phyloP scores from a whole-genome alignment of 2,113 vertebrate genomes.

The Leucosticte australis region DNA sequence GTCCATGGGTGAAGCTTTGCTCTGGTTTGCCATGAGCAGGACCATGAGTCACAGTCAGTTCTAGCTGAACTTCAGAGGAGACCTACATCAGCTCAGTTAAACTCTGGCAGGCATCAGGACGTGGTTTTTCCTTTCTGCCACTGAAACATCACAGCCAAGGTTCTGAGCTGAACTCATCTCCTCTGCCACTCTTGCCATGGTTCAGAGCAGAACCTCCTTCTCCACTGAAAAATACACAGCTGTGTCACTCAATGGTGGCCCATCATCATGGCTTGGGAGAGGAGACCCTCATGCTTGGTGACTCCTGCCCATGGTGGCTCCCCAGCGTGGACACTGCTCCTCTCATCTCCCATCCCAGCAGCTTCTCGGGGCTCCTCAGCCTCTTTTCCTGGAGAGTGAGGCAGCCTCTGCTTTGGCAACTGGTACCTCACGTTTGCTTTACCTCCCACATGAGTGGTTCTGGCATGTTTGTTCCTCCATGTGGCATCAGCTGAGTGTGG shows the following conservation, averaged over 20 bases:
- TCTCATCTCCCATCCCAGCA: neutral
- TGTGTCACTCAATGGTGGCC: neutral
- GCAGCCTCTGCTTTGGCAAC: neutral
- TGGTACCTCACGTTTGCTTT: neutral
- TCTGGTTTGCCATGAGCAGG: neutral
- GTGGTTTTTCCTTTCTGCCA: neutral
- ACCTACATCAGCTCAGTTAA: neutral
- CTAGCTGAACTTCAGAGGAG: neutral
- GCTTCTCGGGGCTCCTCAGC: rapidly evolving
- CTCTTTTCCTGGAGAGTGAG: neutral
- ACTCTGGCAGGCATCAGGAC: neutral
- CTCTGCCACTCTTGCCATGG: neutral
- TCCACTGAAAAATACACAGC: neutral
- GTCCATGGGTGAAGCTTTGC: neutral
- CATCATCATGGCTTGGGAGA: neutral
- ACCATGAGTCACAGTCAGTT: neutral
- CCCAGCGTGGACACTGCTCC: neutral
- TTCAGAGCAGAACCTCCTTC: neutral
- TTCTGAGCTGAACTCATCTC: neutral
- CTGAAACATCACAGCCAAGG: neutral
- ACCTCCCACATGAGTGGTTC: neutral
- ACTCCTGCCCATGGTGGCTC: neutral
- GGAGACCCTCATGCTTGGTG: neutral
- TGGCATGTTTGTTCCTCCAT: rapidly evolving
- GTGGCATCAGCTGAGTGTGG: rapidly evolving